A percentile compares a stretch with the other conserved stretches of the same genome.
These are phyloP conservation scores for Nephrocerus scutellatus DNA, from an alignment of 2,888 invertebrate species.

Conservation along the genomic window DNA sequence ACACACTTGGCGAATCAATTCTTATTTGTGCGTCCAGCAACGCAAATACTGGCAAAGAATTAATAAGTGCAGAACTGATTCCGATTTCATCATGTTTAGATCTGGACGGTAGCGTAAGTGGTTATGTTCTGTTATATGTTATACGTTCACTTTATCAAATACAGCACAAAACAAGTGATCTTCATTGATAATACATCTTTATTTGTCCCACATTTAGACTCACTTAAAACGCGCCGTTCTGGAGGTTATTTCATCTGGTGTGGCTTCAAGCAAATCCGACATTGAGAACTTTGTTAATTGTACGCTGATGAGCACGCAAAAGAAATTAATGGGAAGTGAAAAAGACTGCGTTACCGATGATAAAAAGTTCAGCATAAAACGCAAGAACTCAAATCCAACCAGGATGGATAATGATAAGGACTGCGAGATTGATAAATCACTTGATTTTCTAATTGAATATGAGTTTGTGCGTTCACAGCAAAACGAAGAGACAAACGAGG, in stretches of 20 bases:
- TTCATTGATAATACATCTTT: neutral
- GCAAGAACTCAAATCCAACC: neutral
- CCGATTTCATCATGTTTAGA: constrained; percentile 79
- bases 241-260: constrained; percentile 82
- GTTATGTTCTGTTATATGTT: neutral
- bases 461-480: constrained; percentile 70
- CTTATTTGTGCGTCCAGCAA: constrained; percentile 77
- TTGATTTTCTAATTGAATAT: constrained; percentile 67
- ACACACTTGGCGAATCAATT: constrained; percentile 77
- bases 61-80: constrained; percentile 62
- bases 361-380: neutral
- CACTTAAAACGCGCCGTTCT: constrained; percentile 68
- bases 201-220: constrained; percentile 25
- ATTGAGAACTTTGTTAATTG: constrained; percentile 71
- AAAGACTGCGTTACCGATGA: constrained; percentile 8
- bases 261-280: constrained; percentile 65
- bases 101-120: constrained; percentile 51
- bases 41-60: constrained; percentile 58
- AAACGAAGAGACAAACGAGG: constrained; percentile 46
- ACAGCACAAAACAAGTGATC: neutral
- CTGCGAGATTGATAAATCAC: constrained; percentile 52
- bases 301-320: constrained; percentile 56
- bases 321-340: constrained; percentile 12
- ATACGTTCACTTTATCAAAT: neutral
- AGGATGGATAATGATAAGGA: constrained; percentile 6